Evolutionary conservation across 2,888 invertebrate species (phyloP), one percentile per base, ranked within the genome.

Genomic region (Hypolimnas misippus): DNA sequence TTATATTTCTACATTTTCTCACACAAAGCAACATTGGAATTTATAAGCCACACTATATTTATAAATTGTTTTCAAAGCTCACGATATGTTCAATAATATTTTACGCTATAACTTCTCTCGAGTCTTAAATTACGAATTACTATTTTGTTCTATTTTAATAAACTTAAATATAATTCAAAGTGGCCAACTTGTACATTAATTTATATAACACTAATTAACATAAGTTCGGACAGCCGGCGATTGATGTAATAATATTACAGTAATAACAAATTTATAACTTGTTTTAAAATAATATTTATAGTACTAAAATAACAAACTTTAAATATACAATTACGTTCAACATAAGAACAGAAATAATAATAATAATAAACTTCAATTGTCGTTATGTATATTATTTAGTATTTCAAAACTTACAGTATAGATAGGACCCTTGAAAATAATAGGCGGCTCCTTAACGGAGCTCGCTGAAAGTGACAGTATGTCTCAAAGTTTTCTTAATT

Each of bases 401-500:
- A 44, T 44, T 19, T 19, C 10, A n/a, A n/a, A 25, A 25, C 25
- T 25, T 2, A 25, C 25, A 8, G 21, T 17, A 25, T 25, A 25
- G 25, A 25, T 25, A 25, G 25, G 25, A 5, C 25, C 25, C 25
- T 25, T 38, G n/a, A 38, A n/a, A 57, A 62, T 52, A 62, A 52
- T 35, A 62, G 62, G 52, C 44, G 40, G 50, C 33, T 56, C 54
- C 61, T 59, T 65, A 67, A 63, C 65, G 68, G 66, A 65, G 69
- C 42, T 67, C 55, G 53, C 62, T 77, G 72, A 73, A 79, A 76
- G 71, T 81, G 76, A 79, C 78, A 79, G 78, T 75, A 75, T 76
- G 74, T 77, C 76, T 78, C 75, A 78, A 83, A 82, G 74, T 80
- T 81, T 77, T 76, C 76, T 81, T 79, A 75, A 81, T 78, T 82